Conservation (phyloP, 2,113 vertebrate species). For the Motacilla tschutschensis region DNA sequence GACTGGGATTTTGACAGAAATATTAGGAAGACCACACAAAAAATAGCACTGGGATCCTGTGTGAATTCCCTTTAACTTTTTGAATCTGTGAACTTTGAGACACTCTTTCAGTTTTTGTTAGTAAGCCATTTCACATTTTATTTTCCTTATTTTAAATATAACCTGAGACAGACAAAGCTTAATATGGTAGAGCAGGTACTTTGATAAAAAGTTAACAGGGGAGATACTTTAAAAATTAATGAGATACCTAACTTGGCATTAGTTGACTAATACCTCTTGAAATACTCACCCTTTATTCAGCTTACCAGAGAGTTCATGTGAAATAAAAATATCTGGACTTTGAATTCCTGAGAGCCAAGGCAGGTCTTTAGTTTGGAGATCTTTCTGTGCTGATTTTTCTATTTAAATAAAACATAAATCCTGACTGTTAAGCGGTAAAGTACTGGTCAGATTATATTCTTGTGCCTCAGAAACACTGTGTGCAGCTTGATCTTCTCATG, state of each 20-base stretch:
- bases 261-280: constrained; percentile 9
- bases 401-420: not conserved
- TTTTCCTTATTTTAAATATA: not conserved
- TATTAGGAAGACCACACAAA: not conserved
- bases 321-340: not conserved
- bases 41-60: not conserved
- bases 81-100: not conserved
- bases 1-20: not conserved
- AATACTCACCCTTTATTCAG: not conserved
- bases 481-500: not conserved
- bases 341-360: not conserved
- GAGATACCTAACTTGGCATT: not conserved
- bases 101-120: not conserved
- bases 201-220: not conserved
- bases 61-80: not conserved
- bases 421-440: not conserved
- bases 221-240: not conserved
- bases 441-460: not conserved
- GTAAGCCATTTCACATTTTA: not conserved
- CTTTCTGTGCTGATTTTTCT: not conserved
- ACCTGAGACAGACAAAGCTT: not conserved
- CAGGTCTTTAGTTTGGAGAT: not conserved
- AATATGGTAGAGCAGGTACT: not conserved
- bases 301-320: not conserved
- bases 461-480: not conserved